phyloP scores from a whole-genome alignment of 2,888 invertebrate species.

The Lapara coniferarum region DNA sequence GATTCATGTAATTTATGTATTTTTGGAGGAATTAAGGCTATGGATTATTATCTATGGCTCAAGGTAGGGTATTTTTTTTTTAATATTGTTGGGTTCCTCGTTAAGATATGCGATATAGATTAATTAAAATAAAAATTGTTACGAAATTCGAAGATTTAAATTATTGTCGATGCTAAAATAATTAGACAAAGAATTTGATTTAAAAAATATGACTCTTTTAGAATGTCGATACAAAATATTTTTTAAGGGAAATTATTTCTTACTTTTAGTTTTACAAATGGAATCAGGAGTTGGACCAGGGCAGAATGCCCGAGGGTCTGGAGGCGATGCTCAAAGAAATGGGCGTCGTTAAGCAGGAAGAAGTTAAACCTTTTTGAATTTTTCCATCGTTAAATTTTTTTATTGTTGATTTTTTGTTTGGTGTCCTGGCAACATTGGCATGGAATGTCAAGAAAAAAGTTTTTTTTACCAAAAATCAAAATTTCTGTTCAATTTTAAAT shows the following conservation, averaged over 20 bases:
- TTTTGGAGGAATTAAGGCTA: no score
- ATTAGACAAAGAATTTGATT: neutral
- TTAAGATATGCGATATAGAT: no score
- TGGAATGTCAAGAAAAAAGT: slow-evolving; percentile 9
- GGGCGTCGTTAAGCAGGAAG: slow-evolving; percentile 88
- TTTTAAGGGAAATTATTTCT: neutral
- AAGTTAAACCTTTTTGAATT: slow-evolving; percentile 54
- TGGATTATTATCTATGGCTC: no score
- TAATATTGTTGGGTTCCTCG: no score
- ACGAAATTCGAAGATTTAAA: no score
- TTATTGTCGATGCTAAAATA: no score
- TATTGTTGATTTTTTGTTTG: slow-evolving; percentile 17
- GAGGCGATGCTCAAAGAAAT: slow-evolving; percentile 90
- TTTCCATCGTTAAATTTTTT: neutral
- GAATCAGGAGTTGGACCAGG: slow-evolving; percentile 92
- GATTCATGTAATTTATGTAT: slow-evolving; percentile 27
- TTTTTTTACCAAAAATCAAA: slow-evolving; percentile 10
- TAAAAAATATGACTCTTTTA: neutral
- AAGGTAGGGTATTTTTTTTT: no score
- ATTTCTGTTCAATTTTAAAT: slow-evolving; percentile 4
- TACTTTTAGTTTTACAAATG: slow-evolving; percentile 89
- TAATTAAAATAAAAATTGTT: no score
- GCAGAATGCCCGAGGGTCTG: slow-evolving; percentile 90
- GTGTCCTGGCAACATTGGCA: slow-evolving; percentile 13
- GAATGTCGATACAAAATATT: neutral